phyloP scores from a whole-genome alignment of 2,113 vertebrate species.

The Zapornia atra region DNA sequence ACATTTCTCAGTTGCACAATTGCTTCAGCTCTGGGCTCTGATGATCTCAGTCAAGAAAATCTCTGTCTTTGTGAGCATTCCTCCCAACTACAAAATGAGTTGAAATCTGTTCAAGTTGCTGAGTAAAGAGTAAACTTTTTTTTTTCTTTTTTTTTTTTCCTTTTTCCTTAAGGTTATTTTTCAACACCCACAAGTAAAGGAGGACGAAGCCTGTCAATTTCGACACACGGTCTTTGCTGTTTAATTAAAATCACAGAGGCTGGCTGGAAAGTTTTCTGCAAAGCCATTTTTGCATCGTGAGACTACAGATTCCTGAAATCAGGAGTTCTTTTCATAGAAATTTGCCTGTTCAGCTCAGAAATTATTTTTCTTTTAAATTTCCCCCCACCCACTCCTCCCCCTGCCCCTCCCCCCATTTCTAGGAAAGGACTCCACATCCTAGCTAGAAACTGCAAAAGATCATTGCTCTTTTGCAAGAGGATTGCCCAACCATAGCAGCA shows the following conservation, averaged over 20 bases:
- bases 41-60: constrained; percentile 49
- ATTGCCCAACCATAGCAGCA: neutral
- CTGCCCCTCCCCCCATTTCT: neutral
- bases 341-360: rapidly evolving
- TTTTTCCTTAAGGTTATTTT: neutral
- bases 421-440: neutral
- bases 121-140: constrained; percentile 22
- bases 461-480: neutral
- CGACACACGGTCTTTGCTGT: neutral
- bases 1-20: constrained; percentile 39
- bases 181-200: constrained; percentile 30
- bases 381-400: too few relatives aligned
- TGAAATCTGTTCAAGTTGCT: constrained; percentile 43
- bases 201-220: neutral
- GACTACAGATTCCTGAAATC: neutral
- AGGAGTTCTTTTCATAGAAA: neutral
- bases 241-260: constrained; percentile 66
- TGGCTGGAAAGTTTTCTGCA: constrained; percentile 34
- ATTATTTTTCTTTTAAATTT: neutral
- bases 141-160: neutral
- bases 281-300: neutral
- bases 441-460: neutral
- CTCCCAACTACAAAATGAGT: constrained; percentile 59
- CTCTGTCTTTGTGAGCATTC: constrained; percentile 36
- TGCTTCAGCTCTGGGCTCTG: constrained; percentile 38